Percentiles rank a stretch among this genome's conserved stretches.
These are phyloP conservation scores for Petromus typicus DNA, from an alignment of 2,113 vertebrate species.

Conservation along the genomic window DNA sequence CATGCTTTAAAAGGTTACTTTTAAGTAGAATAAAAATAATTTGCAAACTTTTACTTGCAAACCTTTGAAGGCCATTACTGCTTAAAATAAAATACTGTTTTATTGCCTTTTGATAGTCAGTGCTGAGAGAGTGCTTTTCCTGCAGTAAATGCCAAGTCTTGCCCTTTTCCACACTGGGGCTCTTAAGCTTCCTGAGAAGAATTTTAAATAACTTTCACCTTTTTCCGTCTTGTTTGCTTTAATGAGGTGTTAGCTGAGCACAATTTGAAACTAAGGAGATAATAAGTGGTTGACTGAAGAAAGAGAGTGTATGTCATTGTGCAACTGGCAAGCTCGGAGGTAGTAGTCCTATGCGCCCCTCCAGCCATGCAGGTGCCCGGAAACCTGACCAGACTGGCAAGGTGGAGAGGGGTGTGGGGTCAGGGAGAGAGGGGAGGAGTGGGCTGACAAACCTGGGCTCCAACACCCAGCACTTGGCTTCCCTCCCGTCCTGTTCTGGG, in stretches of 20 bases:
- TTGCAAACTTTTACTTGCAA: slow-evolving; percentile 16
- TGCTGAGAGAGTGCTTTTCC: background rate
- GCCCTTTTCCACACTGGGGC: slow-evolving; percentile 52
- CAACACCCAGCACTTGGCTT: background rate
- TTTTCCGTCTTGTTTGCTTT: background rate
- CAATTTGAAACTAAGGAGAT: background rate
- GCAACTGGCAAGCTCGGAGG: background rate
- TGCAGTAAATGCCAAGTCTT: slow-evolving; percentile 61
- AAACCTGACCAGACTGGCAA: background rate
- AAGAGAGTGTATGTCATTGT: background rate
- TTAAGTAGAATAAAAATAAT: slow-evolving; percentile 9
- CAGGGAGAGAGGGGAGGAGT: background rate
- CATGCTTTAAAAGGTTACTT: slow-evolving; percentile 5
- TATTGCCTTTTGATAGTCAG: background rate
- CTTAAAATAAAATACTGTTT: slow-evolving; percentile 24
- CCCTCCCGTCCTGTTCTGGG: background rate
- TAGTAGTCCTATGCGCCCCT: background rate
- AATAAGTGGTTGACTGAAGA: background rate
- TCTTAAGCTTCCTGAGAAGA: slow-evolving; percentile 63
- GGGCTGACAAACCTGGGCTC: background rate
- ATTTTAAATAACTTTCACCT: slow-evolving; percentile 58
- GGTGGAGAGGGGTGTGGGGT: background rate
- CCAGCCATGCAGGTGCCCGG: background rate
- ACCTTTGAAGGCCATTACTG: background rate
- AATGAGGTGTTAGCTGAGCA: background rate